Evolutionary conservation across 23 tunicate species (phyloP).

Genomic region (Corella eumyota): DNA sequence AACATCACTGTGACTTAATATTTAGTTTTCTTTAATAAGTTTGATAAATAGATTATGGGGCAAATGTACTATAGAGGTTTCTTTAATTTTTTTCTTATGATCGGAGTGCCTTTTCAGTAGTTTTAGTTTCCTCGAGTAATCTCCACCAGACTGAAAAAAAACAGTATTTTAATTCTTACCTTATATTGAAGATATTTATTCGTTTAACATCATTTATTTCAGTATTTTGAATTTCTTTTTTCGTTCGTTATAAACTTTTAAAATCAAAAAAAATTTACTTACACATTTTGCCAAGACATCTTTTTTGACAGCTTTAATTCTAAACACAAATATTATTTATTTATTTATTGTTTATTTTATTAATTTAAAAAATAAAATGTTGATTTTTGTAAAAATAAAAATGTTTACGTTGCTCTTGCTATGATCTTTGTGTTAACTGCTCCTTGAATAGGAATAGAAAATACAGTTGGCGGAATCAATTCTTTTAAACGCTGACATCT

Average conservation of each 20-base stretch:
- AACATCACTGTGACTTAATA: no score
- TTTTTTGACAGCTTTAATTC: constrained; percentile 35
- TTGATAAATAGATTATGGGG: constrained; percentile 72
- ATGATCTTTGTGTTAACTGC: constrained; percentile 32
- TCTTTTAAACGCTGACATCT: constrained; percentile 44
- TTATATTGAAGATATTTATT: no score
- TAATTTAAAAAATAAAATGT: no score
- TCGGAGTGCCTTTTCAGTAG: constrained; percentile 51
- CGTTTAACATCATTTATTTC: no score
- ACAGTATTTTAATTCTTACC: no score
- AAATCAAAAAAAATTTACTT: constrained; percentile 13
- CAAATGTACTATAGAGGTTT: constrained; percentile 30
- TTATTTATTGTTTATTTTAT: no score
- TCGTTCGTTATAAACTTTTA: no score
- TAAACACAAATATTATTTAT: no score
- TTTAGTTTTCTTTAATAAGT: constrained; percentile 26
- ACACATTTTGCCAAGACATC: constrained; percentile 71
- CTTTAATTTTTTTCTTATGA: constrained; percentile 31
- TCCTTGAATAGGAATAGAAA: constrained; percentile 55
- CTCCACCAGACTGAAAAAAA: constrained; percentile 69
- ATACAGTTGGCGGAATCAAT: constrained; percentile 36
- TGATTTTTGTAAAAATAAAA: no score
- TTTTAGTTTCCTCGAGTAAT: constrained; percentile 59
- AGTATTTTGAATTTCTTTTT: no score
- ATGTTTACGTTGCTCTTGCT: constrained; percentile 59